phyloP scores from a whole-genome alignment of 2,888 invertebrate genomes.

The Beris morrisii region DNA sequence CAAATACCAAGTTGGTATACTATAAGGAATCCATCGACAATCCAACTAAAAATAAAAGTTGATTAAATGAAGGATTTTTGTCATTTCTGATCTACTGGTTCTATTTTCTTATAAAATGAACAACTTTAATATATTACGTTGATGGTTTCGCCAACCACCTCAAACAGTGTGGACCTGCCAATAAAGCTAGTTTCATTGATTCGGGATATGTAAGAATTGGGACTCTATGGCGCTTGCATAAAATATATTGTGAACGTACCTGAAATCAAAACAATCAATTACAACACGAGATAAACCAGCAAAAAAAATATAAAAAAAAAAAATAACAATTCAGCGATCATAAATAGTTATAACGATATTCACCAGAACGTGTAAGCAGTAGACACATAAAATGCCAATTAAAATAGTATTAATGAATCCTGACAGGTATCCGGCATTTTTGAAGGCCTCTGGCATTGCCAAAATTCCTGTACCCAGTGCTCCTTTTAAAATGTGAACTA shows the following conservation, averaged over 20 bases:
- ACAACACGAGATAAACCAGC: neutral
- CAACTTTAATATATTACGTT: slow-evolving; percentile 46
- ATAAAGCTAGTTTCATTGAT: slow-evolving; percentile 77
- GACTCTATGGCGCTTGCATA: slow-evolving; percentile 67
- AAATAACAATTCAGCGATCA: neutral
- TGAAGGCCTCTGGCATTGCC: slow-evolving; percentile 92
- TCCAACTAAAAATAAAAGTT: slow-evolving; percentile 59
- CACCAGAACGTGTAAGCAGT: slow-evolving; percentile 85
- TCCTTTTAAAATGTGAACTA: slow-evolving; percentile 86
- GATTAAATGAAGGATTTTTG: slow-evolving; percentile 29
- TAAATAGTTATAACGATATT: neutral
- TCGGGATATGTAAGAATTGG: slow-evolving; percentile 82
- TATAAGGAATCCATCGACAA: slow-evolving; percentile 70
- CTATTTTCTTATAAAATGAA: slow-evolving; percentile 15
- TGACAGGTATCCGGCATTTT: slow-evolving; percentile 77
- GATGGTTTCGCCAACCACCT: slow-evolving; percentile 64
- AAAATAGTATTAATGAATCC: slow-evolving; percentile 76
- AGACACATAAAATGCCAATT: slow-evolving; percentile 78
- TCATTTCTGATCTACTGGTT: slow-evolving; percentile 5
- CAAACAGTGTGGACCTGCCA: slow-evolving; percentile 70
- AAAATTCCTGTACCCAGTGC: slow-evolving; percentile 91
- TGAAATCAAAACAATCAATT: slow-evolving; percentile 17
- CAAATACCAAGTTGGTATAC: slow-evolving; percentile 88
- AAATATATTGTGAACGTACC: slow-evolving; percentile 61
- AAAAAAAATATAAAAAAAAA: neutral